Evolutionary conservation across 2,113 vertebrate species (phyloP), one percentile per base, ranked within the genome.

Genomic region (Lethenteron reissneri): DNA sequence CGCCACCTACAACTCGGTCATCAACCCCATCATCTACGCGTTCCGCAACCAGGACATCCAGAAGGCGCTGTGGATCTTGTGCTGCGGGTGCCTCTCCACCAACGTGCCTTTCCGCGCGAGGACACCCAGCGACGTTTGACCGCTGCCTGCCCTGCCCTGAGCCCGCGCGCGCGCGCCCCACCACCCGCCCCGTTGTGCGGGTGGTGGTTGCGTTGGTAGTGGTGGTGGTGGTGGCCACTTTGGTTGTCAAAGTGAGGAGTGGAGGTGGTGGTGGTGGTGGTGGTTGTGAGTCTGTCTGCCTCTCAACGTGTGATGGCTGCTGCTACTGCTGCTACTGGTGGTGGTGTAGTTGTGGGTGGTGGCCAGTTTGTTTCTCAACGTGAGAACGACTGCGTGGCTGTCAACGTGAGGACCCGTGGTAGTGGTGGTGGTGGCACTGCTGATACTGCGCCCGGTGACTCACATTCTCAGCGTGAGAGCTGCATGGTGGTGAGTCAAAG

Each of bases 1-100:
- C 0, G 88, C 90, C 56, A 85, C 89, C n/a, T 88, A 85, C 73
- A 88, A 85, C 81, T 94, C 90, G 59, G 78, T 92, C 82, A 82
- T 96, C 74, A 97, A 97, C 76, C 92, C 91, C 1, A 73, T 95
- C 58, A 88, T 97, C 74, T 97, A 96, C 17, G 90, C 89, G 77
- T 88, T 91, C 80, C 81, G 91, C 73, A 89, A 95, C 81, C 88
- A 85, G 74, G 88, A 97, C 71, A 87, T 97, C 76, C 91, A 88
- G 78, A 89, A 84, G 69, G 87, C 88, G 72, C 81, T 96, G 74
- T 83, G 88, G 78, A 78, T 87, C 7, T 78, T 83, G 3, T 82
- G 96, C 78, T 95, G 91, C 71, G 85, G 89, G 70, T 81, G 89
- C 79, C 90, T 87, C 81, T 89, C 82, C 74, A 75, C 80, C 76